A percentile compares a stretch with the other conserved stretches of the same genome.
Conservation (phyloP, 2,888 invertebrate genomes). For the Eupithecia insigniata region DNA sequence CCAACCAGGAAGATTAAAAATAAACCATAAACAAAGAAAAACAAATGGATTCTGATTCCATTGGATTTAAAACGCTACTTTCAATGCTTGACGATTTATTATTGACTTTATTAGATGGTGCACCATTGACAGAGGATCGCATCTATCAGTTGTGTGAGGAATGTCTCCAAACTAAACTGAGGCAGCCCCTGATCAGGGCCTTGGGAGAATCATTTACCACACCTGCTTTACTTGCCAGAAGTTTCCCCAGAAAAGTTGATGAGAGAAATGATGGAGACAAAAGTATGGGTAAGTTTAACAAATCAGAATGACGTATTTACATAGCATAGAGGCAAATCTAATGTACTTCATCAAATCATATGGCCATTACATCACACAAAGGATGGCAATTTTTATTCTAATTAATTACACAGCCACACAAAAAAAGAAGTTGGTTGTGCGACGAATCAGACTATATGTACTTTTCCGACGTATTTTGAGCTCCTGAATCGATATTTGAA, state of each 20-base stretch:
- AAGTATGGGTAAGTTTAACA: constrained; percentile 59
- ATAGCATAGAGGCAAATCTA: not conserved
- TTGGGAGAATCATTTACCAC: constrained; percentile 90
- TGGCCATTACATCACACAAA: not conserved
- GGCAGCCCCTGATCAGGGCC: constrained; percentile 89
- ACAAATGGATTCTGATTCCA: not conserved
- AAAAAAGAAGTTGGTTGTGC: too few species aligned
- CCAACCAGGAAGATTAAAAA: constrained; percentile 7
- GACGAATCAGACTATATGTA: too few species aligned
- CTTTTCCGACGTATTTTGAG: too few species aligned
- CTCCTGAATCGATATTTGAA: too few species aligned
- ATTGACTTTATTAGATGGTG: constrained; percentile 66
- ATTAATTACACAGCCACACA: too few species aligned
- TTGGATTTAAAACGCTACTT: constrained; percentile 46
- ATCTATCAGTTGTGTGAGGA: constrained; percentile 89
- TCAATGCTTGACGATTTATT: constrained; percentile 58
- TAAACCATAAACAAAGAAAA: constrained; percentile 4
- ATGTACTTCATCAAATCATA: not conserved
- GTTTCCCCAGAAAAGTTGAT: constrained; percentile 84
- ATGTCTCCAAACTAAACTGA: constrained; percentile 87
- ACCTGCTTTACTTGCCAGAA: constrained; percentile 86
- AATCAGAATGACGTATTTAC: not conserved
- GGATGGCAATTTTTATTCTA: not conserved
- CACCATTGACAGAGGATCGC: constrained; percentile 89
- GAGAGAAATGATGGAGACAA: constrained; percentile 48